These are phyloP conservation scores for Dasysyrphus tricinctus DNA, from an alignment of 2,888 invertebrate genomes.

Conservation along the genomic window DNA sequence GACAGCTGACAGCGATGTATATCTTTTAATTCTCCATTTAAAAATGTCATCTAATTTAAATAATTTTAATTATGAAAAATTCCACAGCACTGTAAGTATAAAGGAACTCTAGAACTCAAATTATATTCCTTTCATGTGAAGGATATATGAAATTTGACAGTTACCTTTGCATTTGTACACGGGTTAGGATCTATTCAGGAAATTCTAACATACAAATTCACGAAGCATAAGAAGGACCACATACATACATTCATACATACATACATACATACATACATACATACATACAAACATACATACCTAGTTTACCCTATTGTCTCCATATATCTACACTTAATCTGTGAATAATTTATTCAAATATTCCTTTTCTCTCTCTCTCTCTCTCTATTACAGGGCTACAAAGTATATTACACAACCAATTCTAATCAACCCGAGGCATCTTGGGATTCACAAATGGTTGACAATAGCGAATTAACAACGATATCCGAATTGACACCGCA, in stretches of 20 bases:
- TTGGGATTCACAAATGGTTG: constrained; percentile 97
- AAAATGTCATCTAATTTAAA: too few relatives aligned
- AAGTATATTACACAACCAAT: constrained; percentile 97
- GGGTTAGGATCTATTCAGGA: background rate
- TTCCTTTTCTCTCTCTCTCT: constrained; percentile 25
- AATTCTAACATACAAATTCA: background rate
- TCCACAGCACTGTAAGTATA: constrained; percentile 10
- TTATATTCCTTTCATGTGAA: constrained; percentile 30
- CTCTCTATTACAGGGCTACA: constrained; percentile 90
- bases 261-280: background rate
- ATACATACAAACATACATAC: background rate
- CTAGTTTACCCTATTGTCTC: background rate
- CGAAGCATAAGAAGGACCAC: background rate
- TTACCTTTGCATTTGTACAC: background rate
- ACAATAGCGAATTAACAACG: constrained; percentile 95
- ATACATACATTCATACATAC: background rate
- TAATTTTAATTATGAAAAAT: background rate
- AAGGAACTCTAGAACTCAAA: background rate
- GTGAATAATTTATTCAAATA: constrained; percentile 59
- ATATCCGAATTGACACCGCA: constrained; percentile 96
- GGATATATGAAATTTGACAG: constrained; percentile 61
- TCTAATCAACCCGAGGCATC: constrained; percentile 93
- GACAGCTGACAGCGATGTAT: too few relatives aligned
- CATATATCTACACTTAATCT: constrained; percentile 7
- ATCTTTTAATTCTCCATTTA: too few relatives aligned